These are phyloP conservation scores for Scaptomyza flava DNA, from an alignment of 2,888 invertebrate species.

Conservation along the genomic window DNA sequence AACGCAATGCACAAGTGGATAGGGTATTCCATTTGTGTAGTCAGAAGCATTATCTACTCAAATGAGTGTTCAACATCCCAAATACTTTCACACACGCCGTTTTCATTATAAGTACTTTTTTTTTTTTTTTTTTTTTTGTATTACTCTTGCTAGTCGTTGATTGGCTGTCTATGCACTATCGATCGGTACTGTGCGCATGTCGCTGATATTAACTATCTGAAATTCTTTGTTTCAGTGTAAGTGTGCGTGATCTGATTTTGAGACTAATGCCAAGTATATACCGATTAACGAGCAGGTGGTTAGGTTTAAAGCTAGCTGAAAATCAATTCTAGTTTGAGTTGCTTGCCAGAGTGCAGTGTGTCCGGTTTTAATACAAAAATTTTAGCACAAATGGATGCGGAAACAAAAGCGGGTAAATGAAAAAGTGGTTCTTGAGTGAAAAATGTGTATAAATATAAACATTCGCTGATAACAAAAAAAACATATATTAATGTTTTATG, in stretches of 20 bases:
- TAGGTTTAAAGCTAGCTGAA: slow-evolving; percentile 57
- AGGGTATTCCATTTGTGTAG: not conserved
- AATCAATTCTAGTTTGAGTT: slow-evolving; percentile 44
- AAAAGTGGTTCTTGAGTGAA: not conserved
- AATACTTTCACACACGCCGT: not conserved
- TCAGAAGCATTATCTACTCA: slow-evolving; percentile 6
- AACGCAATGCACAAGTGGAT: not conserved
- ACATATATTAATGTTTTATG: too few relatives aligned
- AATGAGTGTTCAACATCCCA: not conserved
- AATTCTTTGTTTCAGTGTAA: not conserved
- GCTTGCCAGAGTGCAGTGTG: slow-evolving; percentile 24
- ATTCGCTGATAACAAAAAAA: not conserved
- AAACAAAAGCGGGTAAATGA: slow-evolving; percentile 60
- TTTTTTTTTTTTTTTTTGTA: not conserved
- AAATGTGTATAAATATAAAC: not conserved
- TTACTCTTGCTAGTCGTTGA: not conserved
- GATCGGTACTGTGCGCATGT: slow-evolving; percentile 12
- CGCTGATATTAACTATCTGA: slow-evolving; percentile 28
- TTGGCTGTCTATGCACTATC: slow-evolving; percentile 24
- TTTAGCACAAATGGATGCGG: slow-evolving; percentile 53
- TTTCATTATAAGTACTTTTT: too few relatives aligned
- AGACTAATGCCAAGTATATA: slow-evolving; percentile 3
- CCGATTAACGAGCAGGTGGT: slow-evolving; percentile 26
- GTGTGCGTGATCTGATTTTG: slow-evolving; percentile 42
- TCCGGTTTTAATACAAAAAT: slow-evolving; percentile 26